A percentile compares a stretch with the other conserved stretches of the same genome.
Evolutionary conservation across 2,888 invertebrate genomes (phyloP).

Genomic region (Brenthis ino): DNA sequence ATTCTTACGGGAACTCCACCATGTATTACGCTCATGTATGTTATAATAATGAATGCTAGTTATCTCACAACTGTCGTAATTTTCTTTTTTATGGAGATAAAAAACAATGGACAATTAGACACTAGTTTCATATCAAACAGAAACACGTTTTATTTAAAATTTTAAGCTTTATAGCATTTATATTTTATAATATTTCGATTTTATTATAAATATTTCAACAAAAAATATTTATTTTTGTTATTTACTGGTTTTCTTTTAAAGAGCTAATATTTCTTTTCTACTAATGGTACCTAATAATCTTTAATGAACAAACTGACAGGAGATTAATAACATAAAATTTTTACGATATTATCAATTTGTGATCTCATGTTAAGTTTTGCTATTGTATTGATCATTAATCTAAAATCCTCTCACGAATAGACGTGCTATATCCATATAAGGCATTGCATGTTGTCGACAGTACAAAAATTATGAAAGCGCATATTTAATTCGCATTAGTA

Average conservation of each 20-base stretch:
- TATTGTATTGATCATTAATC: neutral
- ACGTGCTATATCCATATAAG: conserved; percentile 4
- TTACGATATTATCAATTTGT: too few relatives aligned
- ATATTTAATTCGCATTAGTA: conserved; percentile 1
- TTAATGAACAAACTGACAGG: too few relatives aligned
- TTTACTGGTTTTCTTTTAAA: too few relatives aligned
- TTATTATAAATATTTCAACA: too few relatives aligned
- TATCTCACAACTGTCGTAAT: conserved; percentile 16
- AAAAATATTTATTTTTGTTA: too few relatives aligned
- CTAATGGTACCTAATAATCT: too few relatives aligned
- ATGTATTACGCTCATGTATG: conserved; percentile 12
- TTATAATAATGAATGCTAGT: conserved; percentile 13
- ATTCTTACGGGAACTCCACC: conserved; percentile 11
- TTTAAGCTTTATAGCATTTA: too few relatives aligned
- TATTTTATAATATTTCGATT: too few relatives aligned
- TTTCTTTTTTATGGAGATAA: conserved; percentile 22
- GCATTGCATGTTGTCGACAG: neutral
- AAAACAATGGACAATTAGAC: conserved; percentile 10
- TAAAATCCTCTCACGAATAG: neutral
- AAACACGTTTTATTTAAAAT: too few relatives aligned
- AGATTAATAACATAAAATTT: too few relatives aligned
- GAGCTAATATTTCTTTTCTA: too few relatives aligned
- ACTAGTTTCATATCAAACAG: neutral
- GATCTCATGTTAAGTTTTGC: too few relatives aligned
- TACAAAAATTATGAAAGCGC: conserved; percentile 1